A percentile compares a stretch with the other conserved stretches of the same genome.
phyloP scores from a whole-genome alignment of 2,888 invertebrate genomes.

The Aphrophora alni region DNA sequence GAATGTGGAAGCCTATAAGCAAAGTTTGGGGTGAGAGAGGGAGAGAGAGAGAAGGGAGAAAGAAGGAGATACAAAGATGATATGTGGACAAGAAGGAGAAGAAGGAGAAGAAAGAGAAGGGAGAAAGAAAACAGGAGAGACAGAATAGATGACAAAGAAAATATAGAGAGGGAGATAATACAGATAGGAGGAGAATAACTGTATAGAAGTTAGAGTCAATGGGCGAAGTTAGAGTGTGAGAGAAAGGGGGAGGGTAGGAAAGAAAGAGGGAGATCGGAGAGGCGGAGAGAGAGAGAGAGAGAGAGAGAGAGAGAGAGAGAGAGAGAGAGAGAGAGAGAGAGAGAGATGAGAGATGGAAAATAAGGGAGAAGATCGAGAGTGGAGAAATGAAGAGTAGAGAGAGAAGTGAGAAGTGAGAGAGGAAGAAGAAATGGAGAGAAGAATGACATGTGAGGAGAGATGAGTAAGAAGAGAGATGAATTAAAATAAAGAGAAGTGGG shows the following conservation, averaged over 20 bases:
- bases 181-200: not conserved
- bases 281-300: no score
- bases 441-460: not conserved
- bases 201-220: not conserved
- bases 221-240: not conserved
- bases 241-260: no score
- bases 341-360: constrained; percentile 12
- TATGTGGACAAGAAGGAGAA: no score
- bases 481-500: not conserved
- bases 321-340: no score
- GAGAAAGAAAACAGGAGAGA: not conserved
- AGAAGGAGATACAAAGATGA: not conserved
- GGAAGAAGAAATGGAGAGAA: not conserved
- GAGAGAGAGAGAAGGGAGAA: no score
- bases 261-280: not conserved
- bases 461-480: not conserved
- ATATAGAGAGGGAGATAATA: no score
- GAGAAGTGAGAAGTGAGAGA: not conserved
- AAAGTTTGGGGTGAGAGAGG: no score
- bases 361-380: not conserved
- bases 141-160: no score
- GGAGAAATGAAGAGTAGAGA: not conserved
- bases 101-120: not conserved
- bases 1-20: no score
- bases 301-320: not conserved